These are phyloP conservation scores for Trochalopteron elliotii DNA, from an alignment of 2,113 vertebrate genomes.

Conservation along the genomic window DNA sequence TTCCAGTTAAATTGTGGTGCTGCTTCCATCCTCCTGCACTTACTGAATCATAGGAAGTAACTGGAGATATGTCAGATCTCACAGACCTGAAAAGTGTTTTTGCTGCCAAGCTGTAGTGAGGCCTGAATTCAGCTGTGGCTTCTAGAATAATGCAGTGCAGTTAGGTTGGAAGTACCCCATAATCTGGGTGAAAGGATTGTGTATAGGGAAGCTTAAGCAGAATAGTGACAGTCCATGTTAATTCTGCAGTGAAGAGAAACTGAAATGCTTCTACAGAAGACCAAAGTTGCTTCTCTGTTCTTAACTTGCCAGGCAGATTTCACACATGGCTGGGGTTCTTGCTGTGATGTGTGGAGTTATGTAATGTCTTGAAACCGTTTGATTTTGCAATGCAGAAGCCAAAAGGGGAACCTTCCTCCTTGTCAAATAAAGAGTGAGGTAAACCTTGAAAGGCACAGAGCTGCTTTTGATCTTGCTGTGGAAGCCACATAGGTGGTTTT, in stretches of 20 bases:
- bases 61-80: not conserved
- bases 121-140: not conserved
- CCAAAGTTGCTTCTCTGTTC: not conserved
- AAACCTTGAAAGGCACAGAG: not conserved
- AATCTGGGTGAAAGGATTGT: not conserved
- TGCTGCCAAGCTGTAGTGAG: not conserved
- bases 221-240: not conserved
- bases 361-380: not conserved
- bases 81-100: not conserved
- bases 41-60: not conserved
- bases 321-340: not conserved
- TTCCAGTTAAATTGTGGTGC: not conserved
- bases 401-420: not conserved
- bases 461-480: not conserved
- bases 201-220: not conserved
- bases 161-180: not conserved
- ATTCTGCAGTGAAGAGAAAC: not conserved
- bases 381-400: not conserved
- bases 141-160: not conserved
- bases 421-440: not conserved
- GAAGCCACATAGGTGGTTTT: not conserved
- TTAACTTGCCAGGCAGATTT: not conserved
- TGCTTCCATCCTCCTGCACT: not conserved
- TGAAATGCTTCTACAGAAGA: not conserved
- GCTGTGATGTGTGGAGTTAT: not conserved